phyloP scores from a whole-genome alignment of 2,797 vertebrate genomes.

The Phataginus tricuspis region DNA sequence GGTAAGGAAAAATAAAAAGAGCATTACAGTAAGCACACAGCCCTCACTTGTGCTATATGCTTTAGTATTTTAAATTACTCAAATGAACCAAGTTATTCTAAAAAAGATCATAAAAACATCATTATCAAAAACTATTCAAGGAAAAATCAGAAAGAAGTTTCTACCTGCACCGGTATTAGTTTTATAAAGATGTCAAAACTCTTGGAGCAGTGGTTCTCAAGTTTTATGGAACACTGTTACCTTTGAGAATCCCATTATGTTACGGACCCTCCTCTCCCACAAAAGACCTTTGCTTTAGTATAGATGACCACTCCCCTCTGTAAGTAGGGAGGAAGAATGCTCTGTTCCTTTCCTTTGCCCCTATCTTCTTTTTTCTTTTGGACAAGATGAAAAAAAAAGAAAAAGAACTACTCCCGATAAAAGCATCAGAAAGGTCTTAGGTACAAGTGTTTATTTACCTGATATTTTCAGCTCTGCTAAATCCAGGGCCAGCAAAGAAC shows the following conservation, averaged over 20 bases:
- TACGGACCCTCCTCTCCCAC: neutral
- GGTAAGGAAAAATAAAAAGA: conserved; percentile 56
- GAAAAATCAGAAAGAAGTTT: conserved; percentile 19
- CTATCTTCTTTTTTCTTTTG: neutral
- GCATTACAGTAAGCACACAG: conserved; percentile 32
- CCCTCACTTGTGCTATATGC: neutral
- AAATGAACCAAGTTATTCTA: conserved; percentile 22
- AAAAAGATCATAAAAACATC: neutral
- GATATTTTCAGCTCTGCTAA: neutral
- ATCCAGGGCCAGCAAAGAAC: neutral
- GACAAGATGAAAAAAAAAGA: conserved; percentile 16
- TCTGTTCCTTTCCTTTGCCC: neutral
- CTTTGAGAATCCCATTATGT: neutral
- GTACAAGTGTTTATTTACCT: neutral
- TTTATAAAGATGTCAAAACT: conserved; percentile 26
- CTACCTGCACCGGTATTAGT: neutral
- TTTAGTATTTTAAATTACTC: neutral
- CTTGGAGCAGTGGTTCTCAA: neutral
- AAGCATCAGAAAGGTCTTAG: neutral
- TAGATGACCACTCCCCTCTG: neutral
- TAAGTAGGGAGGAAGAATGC: neutral
- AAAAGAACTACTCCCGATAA: conserved; percentile 14
- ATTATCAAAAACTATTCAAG: neutral
- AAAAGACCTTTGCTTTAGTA: conserved; percentile 33
- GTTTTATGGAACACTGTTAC: neutral